Percentiles rank a stretch among this genome's conserved stretches.
Evolutionary conservation across 2,888 invertebrate species (phyloP).

Genomic region (Diadromus collaris): DNA sequence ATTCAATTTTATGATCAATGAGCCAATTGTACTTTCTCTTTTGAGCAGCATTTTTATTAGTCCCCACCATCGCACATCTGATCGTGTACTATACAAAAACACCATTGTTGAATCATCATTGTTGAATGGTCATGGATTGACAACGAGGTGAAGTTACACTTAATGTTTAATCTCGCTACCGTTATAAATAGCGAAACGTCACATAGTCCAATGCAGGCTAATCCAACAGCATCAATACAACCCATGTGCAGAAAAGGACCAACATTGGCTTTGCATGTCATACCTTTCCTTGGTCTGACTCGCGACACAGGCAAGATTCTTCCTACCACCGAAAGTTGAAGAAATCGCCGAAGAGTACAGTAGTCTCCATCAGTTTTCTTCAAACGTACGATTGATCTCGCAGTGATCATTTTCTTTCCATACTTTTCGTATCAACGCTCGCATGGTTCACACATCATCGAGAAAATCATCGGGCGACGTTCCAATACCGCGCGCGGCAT

Average conservation of each 20-base stretch:
- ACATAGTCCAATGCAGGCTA: conserved; percentile 1
- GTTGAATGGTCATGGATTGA: conserved; percentile 38
- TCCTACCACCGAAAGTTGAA: conserved; percentile 56
- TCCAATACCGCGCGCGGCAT: conserved; percentile 62
- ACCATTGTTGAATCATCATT: conserved; percentile 13
- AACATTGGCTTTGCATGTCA: not conserved
- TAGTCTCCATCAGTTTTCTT: conserved; percentile 6
- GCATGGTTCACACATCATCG: conserved; percentile 64
- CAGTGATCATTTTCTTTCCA: conserved; percentile 9
- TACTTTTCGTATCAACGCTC: not conserved
- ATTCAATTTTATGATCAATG: not conserved
- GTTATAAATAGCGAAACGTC: not conserved
- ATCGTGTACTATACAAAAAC: conserved; percentile 12
- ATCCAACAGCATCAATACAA: conserved; percentile 17
- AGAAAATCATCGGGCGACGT: conserved; percentile 70
- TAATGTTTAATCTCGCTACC: not conserved
- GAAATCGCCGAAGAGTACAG: conserved; percentile 9
- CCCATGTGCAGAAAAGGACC: conserved; percentile 16
- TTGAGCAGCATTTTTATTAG: conserved; percentile 17
- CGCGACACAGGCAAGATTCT: conserved; percentile 60
- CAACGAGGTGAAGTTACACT: conserved; percentile 3
- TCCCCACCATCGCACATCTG: conserved; percentile 11
- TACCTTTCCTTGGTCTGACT: conserved; percentile 55
- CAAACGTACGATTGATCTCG: conserved; percentile 9
- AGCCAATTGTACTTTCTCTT: not conserved